phyloP scores from a whole-genome alignment of 2,797 vertebrate species.

The Mionectes olivaceus region DNA sequence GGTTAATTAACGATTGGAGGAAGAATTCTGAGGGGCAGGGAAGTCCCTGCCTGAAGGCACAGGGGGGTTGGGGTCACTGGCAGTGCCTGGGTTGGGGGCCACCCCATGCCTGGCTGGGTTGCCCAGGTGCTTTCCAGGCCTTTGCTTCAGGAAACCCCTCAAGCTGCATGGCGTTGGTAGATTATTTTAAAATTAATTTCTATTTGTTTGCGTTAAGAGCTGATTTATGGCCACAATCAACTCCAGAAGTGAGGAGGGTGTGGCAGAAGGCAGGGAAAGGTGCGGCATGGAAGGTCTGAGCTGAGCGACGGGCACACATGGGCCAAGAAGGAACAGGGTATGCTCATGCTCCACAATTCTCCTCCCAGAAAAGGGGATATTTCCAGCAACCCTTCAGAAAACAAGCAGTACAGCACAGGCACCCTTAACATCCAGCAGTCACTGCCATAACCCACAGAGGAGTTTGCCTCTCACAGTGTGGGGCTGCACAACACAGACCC shows the following conservation, averaged over 20 bases:
- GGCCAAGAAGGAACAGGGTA: not conserved
- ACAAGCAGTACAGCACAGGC: not conserved
- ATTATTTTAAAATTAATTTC: not conserved
- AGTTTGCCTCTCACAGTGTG: rapidly evolving
- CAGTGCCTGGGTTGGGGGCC: not conserved
- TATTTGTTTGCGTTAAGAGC: not conserved
- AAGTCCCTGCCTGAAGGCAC: not conserved
- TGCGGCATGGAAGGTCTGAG: not conserved
- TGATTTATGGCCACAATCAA: not conserved
- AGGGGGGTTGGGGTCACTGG: not conserved
- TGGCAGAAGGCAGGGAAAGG: rapidly evolving
- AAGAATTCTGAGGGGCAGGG: not conserved
- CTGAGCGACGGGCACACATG: rapidly evolving
- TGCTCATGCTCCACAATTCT: rapidly evolving
- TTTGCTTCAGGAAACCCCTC: not conserved
- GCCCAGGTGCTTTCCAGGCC: not conserved
- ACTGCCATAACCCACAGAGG: not conserved
- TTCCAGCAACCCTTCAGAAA: not conserved
- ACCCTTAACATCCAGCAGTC: not conserved
- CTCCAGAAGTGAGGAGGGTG: not conserved
- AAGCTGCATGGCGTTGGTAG: not conserved
- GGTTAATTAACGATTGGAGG: not conserved
- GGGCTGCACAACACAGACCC: not conserved
- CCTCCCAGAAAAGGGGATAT: not conserved
- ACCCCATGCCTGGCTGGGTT: rapidly evolving